These are phyloP conservation scores for Serripes groenlandicus DNA, from an alignment of 2,888 invertebrate genomes.

Conservation along the genomic window DNA sequence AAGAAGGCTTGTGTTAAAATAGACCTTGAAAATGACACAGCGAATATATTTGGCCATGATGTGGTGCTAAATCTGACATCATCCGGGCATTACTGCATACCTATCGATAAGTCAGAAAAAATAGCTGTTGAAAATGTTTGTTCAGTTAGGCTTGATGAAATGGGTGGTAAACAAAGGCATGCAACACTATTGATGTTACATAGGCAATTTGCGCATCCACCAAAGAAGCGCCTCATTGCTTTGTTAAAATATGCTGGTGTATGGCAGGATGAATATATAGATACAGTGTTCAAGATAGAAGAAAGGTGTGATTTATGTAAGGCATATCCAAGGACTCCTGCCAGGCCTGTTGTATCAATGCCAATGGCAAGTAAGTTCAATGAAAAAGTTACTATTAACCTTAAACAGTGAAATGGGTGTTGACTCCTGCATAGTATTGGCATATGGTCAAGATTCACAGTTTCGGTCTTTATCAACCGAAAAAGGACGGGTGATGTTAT, in stretches of 20 bases:
- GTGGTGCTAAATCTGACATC: too few species aligned
- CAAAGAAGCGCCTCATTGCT: too few species aligned
- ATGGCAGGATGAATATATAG: constrained; percentile 39
- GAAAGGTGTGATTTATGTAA: constrained; percentile 48
- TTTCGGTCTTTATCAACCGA: constrained; percentile 44
- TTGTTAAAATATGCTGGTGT: constrained; percentile 44
- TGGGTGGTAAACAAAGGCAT: too few species aligned
- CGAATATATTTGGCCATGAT: too few species aligned
- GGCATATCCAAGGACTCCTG: constrained; percentile 47
- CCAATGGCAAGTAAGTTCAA: constrained; percentile 50
- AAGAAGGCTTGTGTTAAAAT: too few species aligned
- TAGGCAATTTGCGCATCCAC: too few species aligned
- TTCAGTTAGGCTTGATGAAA: too few species aligned
- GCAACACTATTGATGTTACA: too few species aligned
- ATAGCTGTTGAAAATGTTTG: too few species aligned
- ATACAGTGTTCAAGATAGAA: constrained; percentile 11
- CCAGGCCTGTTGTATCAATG: constrained; percentile 48
- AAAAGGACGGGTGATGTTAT: constrained; percentile 50
- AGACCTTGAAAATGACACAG: too few species aligned
- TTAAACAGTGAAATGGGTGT: constrained; percentile 45
- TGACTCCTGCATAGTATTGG: constrained; percentile 62
- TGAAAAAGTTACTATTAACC: constrained; percentile 58
- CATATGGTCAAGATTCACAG: constrained; percentile 54
- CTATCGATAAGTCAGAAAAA: too few species aligned
- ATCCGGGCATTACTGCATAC: too few species aligned